Base-by-base conservation (phyloP, 2,797 vertebrate genomes). In the Myotis findleyi region DNA sequence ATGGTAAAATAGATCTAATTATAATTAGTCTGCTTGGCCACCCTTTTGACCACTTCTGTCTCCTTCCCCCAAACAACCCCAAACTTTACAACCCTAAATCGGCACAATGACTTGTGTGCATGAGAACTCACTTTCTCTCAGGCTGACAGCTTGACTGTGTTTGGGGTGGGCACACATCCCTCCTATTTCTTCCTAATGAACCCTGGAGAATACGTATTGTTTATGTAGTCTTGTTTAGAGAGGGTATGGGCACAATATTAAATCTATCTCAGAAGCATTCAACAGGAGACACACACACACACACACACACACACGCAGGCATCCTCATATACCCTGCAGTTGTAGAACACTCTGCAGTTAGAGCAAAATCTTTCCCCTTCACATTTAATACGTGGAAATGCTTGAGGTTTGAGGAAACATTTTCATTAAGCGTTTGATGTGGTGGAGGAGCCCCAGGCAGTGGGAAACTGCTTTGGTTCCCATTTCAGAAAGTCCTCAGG, bases 401-500 rank as follows among this genome's bases (percentile, higher is more conserved):
- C 96, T 98, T 95, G 97, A 97, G 96, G 96, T 97, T 97, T 97
- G 91, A 97, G 95, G 96, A 98, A 98, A 98, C 97, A 97, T 97
- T 98, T 98, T 98, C 96, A 98, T 87, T 92, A 89, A 97, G 97
- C 57, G 95, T 98, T 98, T 98, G 97, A 98, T 98, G 97, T 97
- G 96, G 87, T 51, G 82, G 93, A 98, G 97, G 57, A 77, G 98
- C 98, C 98, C 44, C 81, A 82, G 98, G 98, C 97, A 96, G 95
- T 94, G 94, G 97, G 94, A 98, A 95, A 94, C 89, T 96, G 94
- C 97, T 98, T 95, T 6, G 10, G 97, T 97, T 98, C 97, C 89
- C 72, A 89, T 97, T 97, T 97, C 96, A 97, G 97, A 97, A 97
- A 95, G 96, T 96, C 97, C 98, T 97, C 86, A 95, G 97, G 97